These are phyloP conservation scores for Phaedon cochleariae DNA, from an alignment of 2,888 invertebrate genomes.

Conservation along the genomic window DNA sequence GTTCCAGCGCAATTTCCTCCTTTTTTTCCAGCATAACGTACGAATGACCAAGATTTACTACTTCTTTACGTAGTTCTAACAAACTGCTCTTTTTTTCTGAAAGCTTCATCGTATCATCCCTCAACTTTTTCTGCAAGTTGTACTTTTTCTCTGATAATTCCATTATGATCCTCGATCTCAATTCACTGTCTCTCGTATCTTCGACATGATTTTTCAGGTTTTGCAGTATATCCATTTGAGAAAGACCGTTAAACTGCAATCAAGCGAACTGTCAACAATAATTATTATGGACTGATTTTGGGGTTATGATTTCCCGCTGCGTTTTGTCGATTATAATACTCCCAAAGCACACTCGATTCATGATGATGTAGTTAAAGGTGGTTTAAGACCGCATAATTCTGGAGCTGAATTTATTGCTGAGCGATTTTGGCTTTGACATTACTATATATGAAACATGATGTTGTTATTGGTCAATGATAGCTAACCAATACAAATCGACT, in stretches of 20 bases:
- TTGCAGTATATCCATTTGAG: conserved; percentile 30
- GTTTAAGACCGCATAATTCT: too few relatives aligned
- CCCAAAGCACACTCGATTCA: neutral
- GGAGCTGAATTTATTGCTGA: too few relatives aligned
- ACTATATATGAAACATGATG: too few relatives aligned
- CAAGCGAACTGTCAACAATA: neutral
- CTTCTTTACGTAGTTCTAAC: conserved; percentile 19
- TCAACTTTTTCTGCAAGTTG: conserved; percentile 25
- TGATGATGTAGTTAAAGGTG: neutral
- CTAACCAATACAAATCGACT: too few relatives aligned
- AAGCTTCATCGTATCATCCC: conserved; percentile 14
- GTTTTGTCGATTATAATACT: neutral
- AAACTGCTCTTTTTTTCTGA: conserved; percentile 15
- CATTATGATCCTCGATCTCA: neutral
- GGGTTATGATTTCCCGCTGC: neutral
- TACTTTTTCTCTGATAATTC: conserved; percentile 27
- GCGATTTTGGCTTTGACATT: too few relatives aligned
- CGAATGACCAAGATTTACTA: neutral
- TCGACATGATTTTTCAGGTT: conserved; percentile 18
- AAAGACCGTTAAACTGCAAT: neutral
- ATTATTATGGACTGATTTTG: neutral
- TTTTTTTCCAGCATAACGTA: conserved; percentile 16
- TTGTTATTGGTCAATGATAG: too few relatives aligned
- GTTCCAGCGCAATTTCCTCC: conserved; percentile 5
- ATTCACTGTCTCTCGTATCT: conserved; percentile 5